Percentiles rank a stretch among this genome's conserved stretches.
Conservation (phyloP, 2,797 vertebrate species). For the Sebastiscus albofasciatus region DNA sequence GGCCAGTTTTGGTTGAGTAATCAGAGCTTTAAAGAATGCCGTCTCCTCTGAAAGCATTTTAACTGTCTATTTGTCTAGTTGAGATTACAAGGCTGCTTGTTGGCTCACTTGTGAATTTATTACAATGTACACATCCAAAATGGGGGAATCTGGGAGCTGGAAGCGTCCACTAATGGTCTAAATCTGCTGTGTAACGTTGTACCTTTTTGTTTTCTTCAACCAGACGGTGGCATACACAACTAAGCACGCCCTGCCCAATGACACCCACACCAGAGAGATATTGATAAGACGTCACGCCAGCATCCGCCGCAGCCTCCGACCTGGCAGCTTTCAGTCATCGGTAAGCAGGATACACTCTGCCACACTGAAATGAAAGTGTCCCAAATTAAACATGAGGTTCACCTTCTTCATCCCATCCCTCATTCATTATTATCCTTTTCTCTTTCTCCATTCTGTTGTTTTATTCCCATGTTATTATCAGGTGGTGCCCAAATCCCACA, state of each 20-base stretch:
- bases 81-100: background rate
- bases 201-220: slow-evolving; percentile 36
- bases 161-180: background rate
- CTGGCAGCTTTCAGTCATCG: slow-evolving; percentile 67
- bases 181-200: background rate
- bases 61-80: background rate
- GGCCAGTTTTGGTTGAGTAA: slow-evolving; percentile 57
- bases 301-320: slow-evolving; percentile 88
- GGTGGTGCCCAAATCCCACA: slow-evolving; percentile 79
- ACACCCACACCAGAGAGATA: slow-evolving; percentile 91
- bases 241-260: slow-evolving; percentile 89
- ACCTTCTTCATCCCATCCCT: background rate
- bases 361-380: background rate
- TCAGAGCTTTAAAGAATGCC: slow-evolving; percentile 29
- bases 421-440: background rate
- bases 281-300: slow-evolving; percentile 92
- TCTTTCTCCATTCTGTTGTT: background rate
- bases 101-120: background rate
- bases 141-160: background rate
- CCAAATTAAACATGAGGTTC: background rate
- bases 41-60: slow-evolving; percentile 14
- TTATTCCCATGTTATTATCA: slow-evolving; percentile 61
- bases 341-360: slow-evolving; percentile 46
- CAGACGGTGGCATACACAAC: slow-evolving; percentile 92
- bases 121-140: background rate